Base-by-base conservation (phyloP, 1,140 invertebrate genomes). In the Diuraphis noxia region DNA sequence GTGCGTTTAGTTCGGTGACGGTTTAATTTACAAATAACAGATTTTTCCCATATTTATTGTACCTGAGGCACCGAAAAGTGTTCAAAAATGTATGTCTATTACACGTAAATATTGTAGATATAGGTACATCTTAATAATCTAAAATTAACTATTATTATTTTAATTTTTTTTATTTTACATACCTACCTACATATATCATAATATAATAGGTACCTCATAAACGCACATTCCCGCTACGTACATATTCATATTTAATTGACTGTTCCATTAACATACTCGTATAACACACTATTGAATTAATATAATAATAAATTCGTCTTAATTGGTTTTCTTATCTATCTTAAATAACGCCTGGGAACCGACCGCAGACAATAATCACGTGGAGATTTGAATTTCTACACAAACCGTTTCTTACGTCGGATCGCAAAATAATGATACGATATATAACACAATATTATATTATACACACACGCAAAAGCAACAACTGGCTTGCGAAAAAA, bases 11-110 rank as follows among this genome's bases (percentile, higher is more conserved):
- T n/a, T 34, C 34, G 43, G 46, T 86, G 84, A 86, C 84, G 38
- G 84, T 49, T 86, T 86, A 86, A 86, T 86, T 86, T 86, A 86
- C 34, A 86, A 86, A 86, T 52, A 49, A 52, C 84, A 23, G 30
- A 84, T 84, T 84, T 84, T 43, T 43, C 40, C 41, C 82, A 43
- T 43, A 81, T 84, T 19, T 41, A 82, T 25, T 23, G 41, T 46
- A n/a, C 82, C 82, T 30, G 40, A n/a, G 82, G 82, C 82, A n/a
- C 30, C 17, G 79, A 81, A 43, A 81, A 82, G 25, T 41, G 30
- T 84, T 84, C 38, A 84, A 41, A n/a, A 30, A 17, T 43, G 8
- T 84, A 84, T n/a, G 30, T 46, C 41, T 41, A 46, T 41, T 43
- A 41, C 13, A 84, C 4, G 30, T 30, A 79, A 6, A 79, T 77